Evolutionary conservation across 2,797 vertebrate genomes (phyloP), one percentile per base, ranked within the genome.

Genomic region (Sternotherus odoratus): DNA sequence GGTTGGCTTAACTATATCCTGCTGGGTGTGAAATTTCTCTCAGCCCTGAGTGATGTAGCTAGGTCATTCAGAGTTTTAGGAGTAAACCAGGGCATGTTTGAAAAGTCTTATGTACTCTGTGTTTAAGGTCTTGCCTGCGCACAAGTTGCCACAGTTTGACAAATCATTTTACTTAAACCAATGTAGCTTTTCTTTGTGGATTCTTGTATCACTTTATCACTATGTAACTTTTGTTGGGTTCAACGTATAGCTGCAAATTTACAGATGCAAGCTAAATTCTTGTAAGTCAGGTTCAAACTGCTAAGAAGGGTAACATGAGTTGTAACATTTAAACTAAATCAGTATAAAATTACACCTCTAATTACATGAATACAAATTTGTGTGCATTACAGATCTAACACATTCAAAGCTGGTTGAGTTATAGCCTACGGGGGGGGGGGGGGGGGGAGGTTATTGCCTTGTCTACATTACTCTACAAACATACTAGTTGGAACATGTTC

Each of bases 251-350:
- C 33, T 66, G 79, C 13, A 2, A n/a, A 3, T 5, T 3, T 4
- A 0, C 0, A 2, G 82, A 11, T n/a, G 12, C 30, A 36, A 21
- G 46, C 16, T 2, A 0, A 6, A 46, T 0, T 69, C 12, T 69
- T 69, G 19, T 24, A 39, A 13, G 28, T 6, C 2, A 63, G 36
- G 2, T 33, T n/a, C 49, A 1, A 2, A 12, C 1, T 3, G 33
- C 4, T 1, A 0, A 5, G 50, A 8, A 39, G 1, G 21, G 9
- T 39, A 12, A 23, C 19, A 19, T 69, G 66, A 19, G 66, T 69
- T 53, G 50, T 12, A 39, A n/a, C 46, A 24, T 33, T 8, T 66
- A 66, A 36, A 57, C 12, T 69, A n/a, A 69, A 69, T 69, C 15
- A 28, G 19, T 36, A 69, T 69, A 69, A 23, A 69, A 69, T 19